These are phyloP conservation scores for Athetis lepigone DNA, from an alignment of 2,888 invertebrate species.

Conservation along the genomic window DNA sequence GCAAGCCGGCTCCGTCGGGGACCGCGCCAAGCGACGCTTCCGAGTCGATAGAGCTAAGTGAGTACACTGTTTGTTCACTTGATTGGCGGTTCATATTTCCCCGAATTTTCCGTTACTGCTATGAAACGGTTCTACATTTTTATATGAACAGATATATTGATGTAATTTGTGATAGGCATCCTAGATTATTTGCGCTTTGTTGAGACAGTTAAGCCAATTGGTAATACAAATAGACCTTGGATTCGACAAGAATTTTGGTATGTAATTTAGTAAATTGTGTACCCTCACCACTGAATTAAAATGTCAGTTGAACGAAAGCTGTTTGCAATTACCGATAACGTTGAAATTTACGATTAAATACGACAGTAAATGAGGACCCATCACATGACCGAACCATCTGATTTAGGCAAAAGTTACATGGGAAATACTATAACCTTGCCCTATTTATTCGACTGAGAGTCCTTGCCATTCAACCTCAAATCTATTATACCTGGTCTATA, in stretches of 20 bases:
- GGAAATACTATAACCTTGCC: no score
- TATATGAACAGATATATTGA: slow-evolving; percentile 11
- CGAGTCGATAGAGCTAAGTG: slow-evolving; percentile 93
- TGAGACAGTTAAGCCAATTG: background rate
- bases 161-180: slow-evolving; percentile 6
- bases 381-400: no score
- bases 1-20: slow-evolving; percentile 91
- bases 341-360: no score
- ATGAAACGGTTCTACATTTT: background rate
- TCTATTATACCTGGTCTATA: no score
- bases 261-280: background rate
- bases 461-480: no score
- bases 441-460: no score
- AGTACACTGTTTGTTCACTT: slow-evolving; percentile 66
- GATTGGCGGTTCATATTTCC: background rate
- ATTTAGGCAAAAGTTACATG: no score
- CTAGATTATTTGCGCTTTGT: slow-evolving; percentile 7
- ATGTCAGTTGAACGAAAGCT: no score
- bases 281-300: no score
- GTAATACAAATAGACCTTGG: slow-evolving; percentile 7
- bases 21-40: slow-evolving; percentile 91
- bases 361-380: no score
- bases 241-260: background rate
- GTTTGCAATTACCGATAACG: no score
- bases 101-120: slow-evolving; percentile 2